Evolutionary conservation across 2,113 vertebrate species (phyloP).

Genomic region (Lycaon pictus): DNA sequence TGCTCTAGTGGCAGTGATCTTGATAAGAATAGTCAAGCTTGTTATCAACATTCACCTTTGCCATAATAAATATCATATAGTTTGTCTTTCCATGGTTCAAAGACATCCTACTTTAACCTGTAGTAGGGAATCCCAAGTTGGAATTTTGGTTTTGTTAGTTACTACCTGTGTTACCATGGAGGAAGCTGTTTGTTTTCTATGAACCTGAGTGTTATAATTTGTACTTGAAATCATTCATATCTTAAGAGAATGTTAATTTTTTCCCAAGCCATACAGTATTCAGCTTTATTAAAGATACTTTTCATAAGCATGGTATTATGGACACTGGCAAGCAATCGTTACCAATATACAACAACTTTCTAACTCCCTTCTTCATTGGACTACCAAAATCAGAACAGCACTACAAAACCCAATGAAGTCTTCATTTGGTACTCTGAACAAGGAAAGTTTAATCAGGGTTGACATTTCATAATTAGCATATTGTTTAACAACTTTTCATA

Average conservation of each 20-base stretch:
- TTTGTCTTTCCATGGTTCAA: neutral
- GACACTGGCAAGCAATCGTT: neutral
- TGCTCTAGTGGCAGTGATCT: neutral
- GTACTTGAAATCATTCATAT: slow-evolving; percentile 39
- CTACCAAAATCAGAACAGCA: neutral
- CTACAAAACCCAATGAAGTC: neutral
- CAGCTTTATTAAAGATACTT: neutral
- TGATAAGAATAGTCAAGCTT: neutral
- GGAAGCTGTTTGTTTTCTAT: neutral
- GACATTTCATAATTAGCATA: neutral
- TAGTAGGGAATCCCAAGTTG: neutral
- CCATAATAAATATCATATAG: neutral
- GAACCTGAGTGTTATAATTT: neutral
- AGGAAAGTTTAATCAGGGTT: neutral
- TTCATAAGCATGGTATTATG: neutral
- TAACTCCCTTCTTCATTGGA: neutral
- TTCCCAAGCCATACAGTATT: neutral
- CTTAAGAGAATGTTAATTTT: slow-evolving; percentile 9
- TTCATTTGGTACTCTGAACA: neutral
- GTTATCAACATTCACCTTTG: neutral
- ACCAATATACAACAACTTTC: neutral
- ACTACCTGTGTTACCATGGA: neutral
- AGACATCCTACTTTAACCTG: neutral
- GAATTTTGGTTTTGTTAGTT: slow-evolving; percentile 24
- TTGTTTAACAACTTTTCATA: neutral